A percentile compares a stretch with the other conserved stretches of the same genome.
phyloP scores from a whole-genome alignment of 2,113 vertebrate species.

The Tachycineta bicolor region DNA sequence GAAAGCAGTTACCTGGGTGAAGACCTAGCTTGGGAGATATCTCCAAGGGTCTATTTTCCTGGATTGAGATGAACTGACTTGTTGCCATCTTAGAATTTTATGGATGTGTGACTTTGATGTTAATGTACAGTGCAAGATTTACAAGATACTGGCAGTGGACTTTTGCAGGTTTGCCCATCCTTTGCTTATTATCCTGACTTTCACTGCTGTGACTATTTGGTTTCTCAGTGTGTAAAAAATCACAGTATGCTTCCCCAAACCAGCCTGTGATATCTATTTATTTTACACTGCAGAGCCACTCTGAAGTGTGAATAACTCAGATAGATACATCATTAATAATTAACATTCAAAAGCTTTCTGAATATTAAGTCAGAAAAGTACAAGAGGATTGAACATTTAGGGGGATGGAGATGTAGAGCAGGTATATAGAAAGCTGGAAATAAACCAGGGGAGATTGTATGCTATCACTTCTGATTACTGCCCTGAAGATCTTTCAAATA shows the following conservation, averaged over 20 bases:
- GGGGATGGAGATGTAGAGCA: neutral
- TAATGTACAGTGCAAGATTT: neutral
- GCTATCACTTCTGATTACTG: neutral
- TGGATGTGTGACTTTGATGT: neutral
- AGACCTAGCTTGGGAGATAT: neutral
- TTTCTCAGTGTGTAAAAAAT: neutral
- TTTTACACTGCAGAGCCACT: neutral
- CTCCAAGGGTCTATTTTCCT: neutral
- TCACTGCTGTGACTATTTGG: neutral
- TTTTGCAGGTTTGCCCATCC: neutral
- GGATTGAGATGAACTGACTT: neutral
- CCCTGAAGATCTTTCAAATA: constrained; percentile 13
- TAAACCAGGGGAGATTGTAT: neutral
- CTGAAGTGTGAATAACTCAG: neutral
- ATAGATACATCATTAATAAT: neutral
- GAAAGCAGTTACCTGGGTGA: neutral
- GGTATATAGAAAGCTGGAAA: neutral
- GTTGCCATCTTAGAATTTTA: neutral
- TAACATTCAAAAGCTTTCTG: neutral
- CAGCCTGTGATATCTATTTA: neutral
- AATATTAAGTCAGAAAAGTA: neutral
- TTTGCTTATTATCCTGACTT: neutral
- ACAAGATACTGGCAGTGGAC: neutral
- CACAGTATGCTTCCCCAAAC: neutral
- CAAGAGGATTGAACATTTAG: neutral